Evolutionary conservation across 2,888 invertebrate genomes (phyloP), one percentile per base, ranked within the genome.

Genomic region (Eremobia ochroleuca): DNA sequence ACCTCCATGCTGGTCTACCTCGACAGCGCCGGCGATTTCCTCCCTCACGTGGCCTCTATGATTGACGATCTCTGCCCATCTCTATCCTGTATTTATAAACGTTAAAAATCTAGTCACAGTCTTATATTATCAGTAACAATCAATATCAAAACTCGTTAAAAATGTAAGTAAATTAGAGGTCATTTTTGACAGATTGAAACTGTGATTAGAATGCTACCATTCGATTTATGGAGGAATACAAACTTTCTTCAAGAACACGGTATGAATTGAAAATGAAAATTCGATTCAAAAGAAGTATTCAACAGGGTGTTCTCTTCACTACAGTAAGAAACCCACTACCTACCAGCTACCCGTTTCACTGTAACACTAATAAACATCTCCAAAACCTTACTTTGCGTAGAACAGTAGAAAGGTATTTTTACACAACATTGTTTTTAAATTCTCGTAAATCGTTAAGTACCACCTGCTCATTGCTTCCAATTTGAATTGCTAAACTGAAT

Each of bases 401-500:
- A 71, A 71, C 86, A 69, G 65, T 34, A 67, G 58, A 43, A 77
- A 82, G 37, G 43, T 75, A 79, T 73, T 85, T 87, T 76, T 69
- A 74, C 15, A 64, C 52, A 71, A 81, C 78, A 81, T 82, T 85
- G 85, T 85, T 85, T 87, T 78, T n/a, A 85, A 85, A 81, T 85
- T 85, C 85, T 65, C 73, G 71, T 76, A 85, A 85, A 87, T 85
- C 76, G 75, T 76, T 85, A 85, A 77, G 66, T 70, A 83, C 73
- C 85, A 85, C 78, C 88, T 85, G 86, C 86, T 77, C 77, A 79
- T 79, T 87, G 87, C 85, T 72, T 72, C 55, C 66, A 77, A 87
- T 86, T 87, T 82, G 82, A 88, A 87, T 85, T 87, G 87, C 81
- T 87, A 87, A 87, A 83, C 84, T 73, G 52, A 83, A 83, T 86